Conservation (phyloP, 2,888 invertebrate species). For the Ypsolopha sequella region DNA sequence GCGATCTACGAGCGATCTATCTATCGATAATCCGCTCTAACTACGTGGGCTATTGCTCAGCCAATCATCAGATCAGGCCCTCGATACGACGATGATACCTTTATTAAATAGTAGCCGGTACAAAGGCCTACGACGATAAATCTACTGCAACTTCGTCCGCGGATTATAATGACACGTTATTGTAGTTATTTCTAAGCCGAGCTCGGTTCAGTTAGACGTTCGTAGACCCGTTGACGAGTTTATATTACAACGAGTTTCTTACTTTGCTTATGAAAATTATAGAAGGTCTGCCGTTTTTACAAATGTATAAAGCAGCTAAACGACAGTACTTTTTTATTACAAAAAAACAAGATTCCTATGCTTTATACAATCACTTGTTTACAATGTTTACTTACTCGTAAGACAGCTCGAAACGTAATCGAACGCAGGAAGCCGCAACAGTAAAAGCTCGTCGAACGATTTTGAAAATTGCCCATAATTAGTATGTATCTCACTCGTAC, state of each 20-base stretch:
- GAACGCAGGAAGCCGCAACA: conserved; percentile 58
- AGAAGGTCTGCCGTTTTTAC: too few species aligned
- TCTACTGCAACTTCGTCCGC: not conserved
- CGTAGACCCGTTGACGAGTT: too few species aligned
- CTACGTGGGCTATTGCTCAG: conserved; percentile 53
- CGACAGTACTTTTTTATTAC: too few species aligned
- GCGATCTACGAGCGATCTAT: conserved; percentile 60
- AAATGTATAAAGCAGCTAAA: too few species aligned
- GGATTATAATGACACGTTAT: too few species aligned
- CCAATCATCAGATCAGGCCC: conserved; percentile 54
- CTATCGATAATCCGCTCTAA: conserved; percentile 56
- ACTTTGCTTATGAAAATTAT: too few species aligned
- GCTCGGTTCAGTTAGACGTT: too few species aligned
- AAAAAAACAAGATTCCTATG: too few species aligned
- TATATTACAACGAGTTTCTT: too few species aligned
- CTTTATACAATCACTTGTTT: not conserved
- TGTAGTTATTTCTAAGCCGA: too few species aligned
- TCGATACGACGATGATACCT: conserved; percentile 52
- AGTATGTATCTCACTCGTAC: conserved; percentile 61
- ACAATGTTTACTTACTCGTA: conserved; percentile 3
- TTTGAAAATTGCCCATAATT: conserved; percentile 69
- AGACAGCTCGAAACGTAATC: conserved; percentile 24
- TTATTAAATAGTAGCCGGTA: conserved; percentile 59
- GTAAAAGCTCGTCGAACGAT: conserved; percentile 64
- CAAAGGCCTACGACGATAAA: conserved; percentile 1